phyloP scores from a whole-genome alignment of 1,140 invertebrate species.

The Asobara japonica region DNA sequence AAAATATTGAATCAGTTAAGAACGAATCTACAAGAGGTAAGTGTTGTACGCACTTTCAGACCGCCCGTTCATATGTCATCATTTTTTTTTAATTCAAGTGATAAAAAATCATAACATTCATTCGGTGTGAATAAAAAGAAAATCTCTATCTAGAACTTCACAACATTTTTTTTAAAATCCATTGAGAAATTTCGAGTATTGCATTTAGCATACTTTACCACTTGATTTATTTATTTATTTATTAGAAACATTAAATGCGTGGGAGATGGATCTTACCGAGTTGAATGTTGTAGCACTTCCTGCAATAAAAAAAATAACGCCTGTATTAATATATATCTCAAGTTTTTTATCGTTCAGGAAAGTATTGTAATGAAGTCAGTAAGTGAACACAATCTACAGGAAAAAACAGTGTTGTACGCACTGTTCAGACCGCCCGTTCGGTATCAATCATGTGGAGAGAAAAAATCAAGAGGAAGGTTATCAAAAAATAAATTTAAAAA shows the following conservation, averaged over 20 bases:
- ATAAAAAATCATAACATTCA: neutral
- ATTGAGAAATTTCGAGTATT: neutral
- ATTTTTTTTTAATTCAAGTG: neutral
- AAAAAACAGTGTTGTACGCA: constrained; percentile 37
- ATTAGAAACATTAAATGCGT: neutral
- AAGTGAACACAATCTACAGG: constrained; percentile 33
- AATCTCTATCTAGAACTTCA: too few species aligned
- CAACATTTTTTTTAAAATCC: too few species aligned
- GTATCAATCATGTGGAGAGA: constrained; percentile 50
- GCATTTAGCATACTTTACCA: neutral
- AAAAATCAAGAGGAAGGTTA: neutral
- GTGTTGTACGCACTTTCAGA: constrained; percentile 59
- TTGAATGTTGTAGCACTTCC: neutral
- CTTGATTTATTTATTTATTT: neutral
- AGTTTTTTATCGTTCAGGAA: neutral
- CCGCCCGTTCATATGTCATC: constrained; percentile 47
- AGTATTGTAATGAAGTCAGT: constrained; percentile 21
- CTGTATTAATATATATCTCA: too few species aligned
- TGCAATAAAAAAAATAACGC: constrained; percentile 33
- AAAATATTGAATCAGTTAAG: constrained; percentile 44
- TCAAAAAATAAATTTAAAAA: constrained; percentile 24
- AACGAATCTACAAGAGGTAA: constrained; percentile 53
- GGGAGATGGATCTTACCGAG: neutral
- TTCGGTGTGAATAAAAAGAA: too few species aligned
- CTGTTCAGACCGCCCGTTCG: constrained; percentile 56